These are phyloP conservation scores for Achlya flavicornis DNA, from an alignment of 2,888 invertebrate species.

Conservation along the genomic window DNA sequence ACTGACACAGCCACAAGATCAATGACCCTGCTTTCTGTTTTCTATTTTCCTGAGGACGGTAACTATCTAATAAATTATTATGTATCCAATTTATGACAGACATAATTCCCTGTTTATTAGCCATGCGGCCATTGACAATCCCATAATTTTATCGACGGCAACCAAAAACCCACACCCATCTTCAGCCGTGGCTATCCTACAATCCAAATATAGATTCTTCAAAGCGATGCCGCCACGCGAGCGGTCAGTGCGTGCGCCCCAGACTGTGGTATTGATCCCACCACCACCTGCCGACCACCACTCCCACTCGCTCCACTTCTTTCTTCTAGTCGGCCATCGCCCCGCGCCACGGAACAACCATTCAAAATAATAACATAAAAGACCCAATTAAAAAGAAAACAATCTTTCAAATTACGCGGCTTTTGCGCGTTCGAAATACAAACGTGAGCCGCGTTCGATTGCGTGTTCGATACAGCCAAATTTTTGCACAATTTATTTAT, in stretches of 20 bases:
- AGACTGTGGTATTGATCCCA: slow-evolving; percentile 76
- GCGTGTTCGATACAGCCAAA: slow-evolving; percentile 17
- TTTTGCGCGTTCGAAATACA: background rate
- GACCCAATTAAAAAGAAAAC: slow-evolving; percentile 44
- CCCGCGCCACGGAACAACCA: slow-evolving; percentile 69
- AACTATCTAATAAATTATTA: background rate
- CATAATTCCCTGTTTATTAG: slow-evolving; percentile 3
- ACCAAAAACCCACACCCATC: slow-evolving; percentile 49
- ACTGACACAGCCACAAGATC: background rate
- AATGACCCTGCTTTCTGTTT: background rate
- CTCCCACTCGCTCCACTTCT: slow-evolving; percentile 68
- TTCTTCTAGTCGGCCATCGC: slow-evolving; percentile 77
- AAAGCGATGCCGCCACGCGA: slow-evolving; percentile 51
- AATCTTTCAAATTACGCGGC: slow-evolving; percentile 37
- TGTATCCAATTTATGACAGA: background rate
- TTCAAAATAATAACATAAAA: slow-evolving; percentile 41
- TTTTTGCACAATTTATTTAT: slow-evolving; percentile 22
- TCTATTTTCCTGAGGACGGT: background rate
- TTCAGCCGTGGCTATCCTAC: slow-evolving; percentile 40
- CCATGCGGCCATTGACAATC: slow-evolving; percentile 25
- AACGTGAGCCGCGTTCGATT: slow-evolving; percentile 1
- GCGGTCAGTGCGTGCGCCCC: slow-evolving; percentile 81
- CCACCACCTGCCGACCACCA: slow-evolving; percentile 74
- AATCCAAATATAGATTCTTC: slow-evolving; percentile 64
- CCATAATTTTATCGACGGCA: slow-evolving; percentile 39